Base-by-base conservation (phyloP, 2,113 vertebrate genomes). In the Heterochromis multidens region DNA sequence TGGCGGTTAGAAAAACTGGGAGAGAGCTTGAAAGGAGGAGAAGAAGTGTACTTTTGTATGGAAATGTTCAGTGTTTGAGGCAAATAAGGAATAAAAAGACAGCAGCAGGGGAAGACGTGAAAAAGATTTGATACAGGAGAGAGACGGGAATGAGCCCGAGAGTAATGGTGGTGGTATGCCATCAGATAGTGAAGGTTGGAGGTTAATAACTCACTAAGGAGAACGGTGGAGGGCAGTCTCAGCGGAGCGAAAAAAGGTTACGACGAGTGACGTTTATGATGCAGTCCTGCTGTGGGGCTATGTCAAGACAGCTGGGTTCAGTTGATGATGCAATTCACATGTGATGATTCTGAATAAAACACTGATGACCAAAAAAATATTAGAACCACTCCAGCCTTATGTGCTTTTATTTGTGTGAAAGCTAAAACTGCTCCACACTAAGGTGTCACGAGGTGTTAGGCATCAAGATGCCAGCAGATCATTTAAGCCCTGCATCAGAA, bases 131-230 rank as follows among this genome's bases (percentile, higher is more conserved):
- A 17, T 9, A 23, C 10, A 4, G 29, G 17, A n/a, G 31, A 17
- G 46, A 67, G 33, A 49, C 23, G 27, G 8, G 29, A 27, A 58
- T 3, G 43, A 72, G 67, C 67, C 25, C 2, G 10, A 52, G 43
- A 31, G 67, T 29, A 52, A 3, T 1, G 25, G 10, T 74, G 67
- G 10, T 17, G 19, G 43, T 52, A 52, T 31, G 43, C 56, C 54
- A 62, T 88, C 84, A 82, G 87, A 92, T 76, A 59, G 79, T 14
- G 62, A 62, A 43, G 82, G 85, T 65, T 43, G 63, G 62, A 90
- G 86, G 91, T 88, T 85, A 90, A 89, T 81, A 81, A 84, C 74
- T 77, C 40, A 9, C 13, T 1, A 19, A 31, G 25, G 57, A n/a
- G 78, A 72, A 2, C 17, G 35, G 35, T 14, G 81, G 52, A 65